Conservation (phyloP, 1,140 invertebrate genomes). For the Maconellicoccus hirsutus region DNA sequence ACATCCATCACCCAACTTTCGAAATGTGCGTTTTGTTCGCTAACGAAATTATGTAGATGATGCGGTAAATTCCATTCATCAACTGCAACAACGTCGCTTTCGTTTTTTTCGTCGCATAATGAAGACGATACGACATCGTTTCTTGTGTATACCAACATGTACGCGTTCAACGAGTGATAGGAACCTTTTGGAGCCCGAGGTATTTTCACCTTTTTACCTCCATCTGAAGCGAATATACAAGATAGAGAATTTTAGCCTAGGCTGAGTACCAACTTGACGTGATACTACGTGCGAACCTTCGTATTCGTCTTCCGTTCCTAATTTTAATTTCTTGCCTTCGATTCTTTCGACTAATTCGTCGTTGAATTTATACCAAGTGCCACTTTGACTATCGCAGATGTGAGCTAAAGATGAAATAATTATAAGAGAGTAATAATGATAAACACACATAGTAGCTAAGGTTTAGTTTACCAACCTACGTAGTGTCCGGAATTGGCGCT, state of each 20-base stretch:
- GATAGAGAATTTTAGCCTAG: no score
- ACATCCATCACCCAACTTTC: constrained; percentile 24
- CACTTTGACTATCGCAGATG: constrained; percentile 42
- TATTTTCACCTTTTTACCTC: constrained; percentile 36
- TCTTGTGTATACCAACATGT: constrained; percentile 52
- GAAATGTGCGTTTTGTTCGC: constrained; percentile 24
- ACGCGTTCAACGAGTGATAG: constrained; percentile 45
- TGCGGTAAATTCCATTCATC: neutral
- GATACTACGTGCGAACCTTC: constrained; percentile 31
- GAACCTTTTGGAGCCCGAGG: constrained; percentile 39
- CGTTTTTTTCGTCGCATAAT: neutral
- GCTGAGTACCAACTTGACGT: no score
- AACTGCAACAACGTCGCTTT: neutral
- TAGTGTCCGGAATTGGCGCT: constrained; percentile 62
- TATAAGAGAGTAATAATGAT: no score
- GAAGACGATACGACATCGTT: constrained; percentile 2
- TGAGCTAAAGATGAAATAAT: constrained; percentile 36
- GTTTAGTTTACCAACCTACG: constrained; percentile 39
- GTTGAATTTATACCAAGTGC: constrained; percentile 55
- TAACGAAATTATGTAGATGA: constrained; percentile 23
- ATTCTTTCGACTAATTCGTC: constrained; percentile 55
- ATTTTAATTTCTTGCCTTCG: constrained; percentile 41
- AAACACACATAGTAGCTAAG: neutral
- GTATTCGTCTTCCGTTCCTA: constrained; percentile 40
- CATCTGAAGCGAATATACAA: constrained; percentile 32